phyloP scores from a whole-genome alignment of 1,140 invertebrate species.

The Holotrichia oblita region DNA sequence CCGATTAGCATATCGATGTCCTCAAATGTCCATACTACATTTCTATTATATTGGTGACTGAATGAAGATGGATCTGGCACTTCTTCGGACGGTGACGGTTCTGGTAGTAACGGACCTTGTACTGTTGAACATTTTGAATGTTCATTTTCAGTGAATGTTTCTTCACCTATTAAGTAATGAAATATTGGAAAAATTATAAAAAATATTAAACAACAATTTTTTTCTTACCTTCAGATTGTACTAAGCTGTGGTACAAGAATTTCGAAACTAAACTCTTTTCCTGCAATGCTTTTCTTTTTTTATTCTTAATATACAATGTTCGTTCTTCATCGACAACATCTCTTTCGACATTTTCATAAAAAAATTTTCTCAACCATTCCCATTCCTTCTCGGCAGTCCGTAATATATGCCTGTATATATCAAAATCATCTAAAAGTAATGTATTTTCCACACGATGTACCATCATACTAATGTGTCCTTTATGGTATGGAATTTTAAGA shows the following conservation, averaged over 20 bases:
- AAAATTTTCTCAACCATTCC: slow-evolving; percentile 90
- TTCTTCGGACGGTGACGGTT: slow-evolving; percentile 77
- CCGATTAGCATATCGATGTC: slow-evolving; percentile 94
- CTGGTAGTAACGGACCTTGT: slow-evolving; percentile 73
- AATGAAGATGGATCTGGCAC: slow-evolving; percentile 73
- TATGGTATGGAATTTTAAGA: slow-evolving; percentile 88
- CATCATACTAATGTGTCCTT: slow-evolving; percentile 86
- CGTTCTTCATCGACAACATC: slow-evolving; percentile 76
- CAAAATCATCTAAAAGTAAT: slow-evolving; percentile 90
- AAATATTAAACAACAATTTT: background rate
- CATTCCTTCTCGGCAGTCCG: slow-evolving; percentile 81
- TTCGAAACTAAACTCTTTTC: slow-evolving; percentile 82
- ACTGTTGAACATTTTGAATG: slow-evolving; percentile 48
- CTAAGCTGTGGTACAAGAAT: slow-evolving; percentile 82
- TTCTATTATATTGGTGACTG: slow-evolving; percentile 75
- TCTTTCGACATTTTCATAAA: slow-evolving; percentile 80
- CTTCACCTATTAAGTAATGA: background rate
- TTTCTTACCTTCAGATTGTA: slow-evolving; percentile 62
- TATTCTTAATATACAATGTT: slow-evolving; percentile 70
- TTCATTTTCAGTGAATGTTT: slow-evolving; percentile 2
- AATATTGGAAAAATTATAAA: background rate
- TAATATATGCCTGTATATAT: slow-evolving; percentile 86
- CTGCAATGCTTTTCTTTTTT: slow-evolving; percentile 73
- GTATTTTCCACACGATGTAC: slow-evolving; percentile 92
- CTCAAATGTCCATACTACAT: slow-evolving; percentile 94